Evolutionary conservation across 2,797 vertebrate genomes (phyloP).

Genomic region (Enteromius treurensis): DNA sequence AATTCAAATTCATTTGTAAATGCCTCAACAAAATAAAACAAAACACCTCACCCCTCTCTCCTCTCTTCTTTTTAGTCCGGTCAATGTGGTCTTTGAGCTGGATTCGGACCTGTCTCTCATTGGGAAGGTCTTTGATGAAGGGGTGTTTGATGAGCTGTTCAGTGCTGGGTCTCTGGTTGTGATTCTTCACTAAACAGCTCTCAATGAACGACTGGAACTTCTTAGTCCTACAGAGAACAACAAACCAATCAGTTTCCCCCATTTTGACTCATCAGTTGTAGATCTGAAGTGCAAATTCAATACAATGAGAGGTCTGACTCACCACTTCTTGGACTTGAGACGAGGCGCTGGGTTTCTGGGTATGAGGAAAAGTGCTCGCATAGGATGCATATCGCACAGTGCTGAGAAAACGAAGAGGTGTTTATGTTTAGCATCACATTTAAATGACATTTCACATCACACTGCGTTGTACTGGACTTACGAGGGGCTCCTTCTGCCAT

Average conservation of each 20-base stretch:
- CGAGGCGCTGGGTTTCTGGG: conserved; percentile 96
- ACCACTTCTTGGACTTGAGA: conserved; percentile 99
- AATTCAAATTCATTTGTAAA: too few relatives aligned
- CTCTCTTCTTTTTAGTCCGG: conserved; percentile 95
- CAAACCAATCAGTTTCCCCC: neutral
- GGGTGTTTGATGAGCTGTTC: conserved; percentile 97
- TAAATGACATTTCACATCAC: neutral
- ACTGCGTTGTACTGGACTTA: conserved; percentile 76
- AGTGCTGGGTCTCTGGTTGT: conserved; percentile 92
- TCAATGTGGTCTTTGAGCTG: conserved; percentile 99
- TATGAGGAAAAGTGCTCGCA: conserved; percentile 99
- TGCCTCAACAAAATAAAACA: neutral
- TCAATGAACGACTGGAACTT: conserved; percentile 99
- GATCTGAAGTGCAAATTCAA: neutral
- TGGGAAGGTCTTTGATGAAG: conserved; percentile 94
- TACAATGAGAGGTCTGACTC: conserved; percentile 55
- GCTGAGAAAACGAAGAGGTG: conserved; percentile 70
- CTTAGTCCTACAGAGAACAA: conserved; percentile 86
- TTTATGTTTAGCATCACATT: neutral
- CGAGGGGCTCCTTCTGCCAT: conserved; percentile 98
- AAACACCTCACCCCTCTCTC: conserved; percentile 86
- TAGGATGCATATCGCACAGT: conserved; percentile 99
- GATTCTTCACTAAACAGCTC: conserved; percentile 96
- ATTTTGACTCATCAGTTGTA: neutral
- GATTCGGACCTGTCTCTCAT: conserved; percentile 96